Conservation (phyloP, 2,797 vertebrate species). For the Bovichtus variegatus region DNA sequence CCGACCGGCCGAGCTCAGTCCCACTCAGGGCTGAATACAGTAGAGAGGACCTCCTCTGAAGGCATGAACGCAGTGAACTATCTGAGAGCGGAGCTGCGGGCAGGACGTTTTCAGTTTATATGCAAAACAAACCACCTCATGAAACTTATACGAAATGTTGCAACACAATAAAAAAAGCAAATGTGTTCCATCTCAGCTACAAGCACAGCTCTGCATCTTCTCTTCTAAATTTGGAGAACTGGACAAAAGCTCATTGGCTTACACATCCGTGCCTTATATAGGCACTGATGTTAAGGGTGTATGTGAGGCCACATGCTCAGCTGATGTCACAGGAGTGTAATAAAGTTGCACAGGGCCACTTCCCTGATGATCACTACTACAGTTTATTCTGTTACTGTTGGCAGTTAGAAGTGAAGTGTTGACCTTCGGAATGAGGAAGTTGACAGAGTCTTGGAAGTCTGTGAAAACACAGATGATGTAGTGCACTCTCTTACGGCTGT, state of each 20-base stretch:
- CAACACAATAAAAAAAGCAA: not conserved
- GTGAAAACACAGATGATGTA: not conserved
- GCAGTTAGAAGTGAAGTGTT: slow-evolving; percentile 3
- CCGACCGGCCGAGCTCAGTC: slow-evolving; percentile 23
- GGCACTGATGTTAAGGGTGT: slow-evolving; percentile 1
- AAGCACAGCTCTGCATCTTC: not conserved
- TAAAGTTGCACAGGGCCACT: slow-evolving; percentile 24
- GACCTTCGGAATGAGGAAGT: slow-evolving; percentile 33
- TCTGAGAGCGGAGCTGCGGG: slow-evolving; percentile 20
- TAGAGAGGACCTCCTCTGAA: slow-evolving; percentile 16
- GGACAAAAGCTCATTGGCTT: slow-evolving; percentile 4
- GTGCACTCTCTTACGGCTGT: not conserved
- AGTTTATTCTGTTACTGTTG: slow-evolving; percentile 23
- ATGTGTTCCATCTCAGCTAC: not conserved
- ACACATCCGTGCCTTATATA: slow-evolving; percentile 14
- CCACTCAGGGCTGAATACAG: slow-evolving; percentile 32
- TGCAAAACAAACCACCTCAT: slow-evolving; percentile 50
- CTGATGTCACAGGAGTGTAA: slow-evolving; percentile 37
- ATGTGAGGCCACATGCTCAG: slow-evolving; percentile 27
- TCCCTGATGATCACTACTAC: slow-evolving; percentile 28
- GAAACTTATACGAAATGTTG: slow-evolving; percentile 28
- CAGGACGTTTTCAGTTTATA: slow-evolving; percentile 47
- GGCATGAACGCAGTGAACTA: not conserved
- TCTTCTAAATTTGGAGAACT: not conserved
- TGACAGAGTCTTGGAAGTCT: slow-evolving; percentile 12